These are phyloP conservation scores for Chiridota heheva DNA, from an alignment of 35 echinoderm and acorn worm species.

Conservation along the genomic window DNA sequence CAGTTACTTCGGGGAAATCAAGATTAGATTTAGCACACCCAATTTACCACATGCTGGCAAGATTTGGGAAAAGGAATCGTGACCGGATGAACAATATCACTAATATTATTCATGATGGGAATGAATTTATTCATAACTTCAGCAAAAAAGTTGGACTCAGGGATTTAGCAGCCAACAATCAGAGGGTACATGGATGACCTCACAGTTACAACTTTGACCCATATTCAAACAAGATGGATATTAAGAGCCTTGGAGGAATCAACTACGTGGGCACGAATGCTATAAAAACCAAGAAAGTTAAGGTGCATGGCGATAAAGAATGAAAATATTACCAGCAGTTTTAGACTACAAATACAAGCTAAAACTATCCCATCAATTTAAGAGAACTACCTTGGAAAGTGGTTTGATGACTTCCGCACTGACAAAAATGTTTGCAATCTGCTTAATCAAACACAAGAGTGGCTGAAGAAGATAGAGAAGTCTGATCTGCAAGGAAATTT, in stretches of 20 bases:
- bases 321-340: not conserved
- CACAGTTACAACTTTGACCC: not conserved
- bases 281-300: not conserved
- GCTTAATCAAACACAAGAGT: not conserved
- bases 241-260: too few species aligned
- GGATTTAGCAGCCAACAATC: not conserved
- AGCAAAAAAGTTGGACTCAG: not conserved
- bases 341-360: not conserved
- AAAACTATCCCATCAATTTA: not conserved
- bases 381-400: too few species aligned
- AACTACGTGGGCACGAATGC: too few species aligned
- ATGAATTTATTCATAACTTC: too few species aligned
- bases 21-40: too few species aligned
- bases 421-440: not conserved
- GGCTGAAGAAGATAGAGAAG: not conserved
- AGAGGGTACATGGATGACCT: not conserved
- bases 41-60: not conserved
- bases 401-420: not conserved
- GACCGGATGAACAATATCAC: not conserved
- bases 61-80: not conserved
- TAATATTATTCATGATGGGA: not conserved
- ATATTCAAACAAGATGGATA: too few species aligned
- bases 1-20: too few species aligned
- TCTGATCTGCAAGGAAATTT: conserved; percentile 12
- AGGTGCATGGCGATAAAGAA: not conserved